Evolutionary conservation across 2,113 vertebrate species (phyloP), one percentile per base, ranked within the genome.

Genomic region (Cyphomyrus plagiostoma): DNA sequence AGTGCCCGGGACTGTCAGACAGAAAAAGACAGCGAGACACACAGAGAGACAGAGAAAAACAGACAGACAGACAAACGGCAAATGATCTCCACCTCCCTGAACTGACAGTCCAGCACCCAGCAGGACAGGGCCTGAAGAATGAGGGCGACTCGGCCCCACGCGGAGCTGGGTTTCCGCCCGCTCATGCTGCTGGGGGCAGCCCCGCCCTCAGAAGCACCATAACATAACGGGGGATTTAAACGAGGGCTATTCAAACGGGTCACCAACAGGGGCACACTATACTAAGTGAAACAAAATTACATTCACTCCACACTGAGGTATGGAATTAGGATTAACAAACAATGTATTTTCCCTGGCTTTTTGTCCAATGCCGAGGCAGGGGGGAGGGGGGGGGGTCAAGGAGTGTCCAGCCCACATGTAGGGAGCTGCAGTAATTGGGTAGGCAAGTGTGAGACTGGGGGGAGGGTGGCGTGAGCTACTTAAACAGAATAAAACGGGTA

Each of bases 221-320:
- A 17, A 19, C 26, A 52, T 50, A 87, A 53, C 48, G 50, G 50
- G 50, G 48, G 50, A 87, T 52, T 87, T 56, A 56, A 87, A 70
- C 3, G 10, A 87, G 50, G 30, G 30, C 49, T 21, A 35, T 53
- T 87, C 30, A 87, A 53, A 84, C 8, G 82, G 48, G 50, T 87
- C 50, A 56, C 50, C 50, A 56, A 87, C 50, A 87, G 10, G 23
- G 49, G 30, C n/a, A 87, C n/a, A 17, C 85, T 87, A 30, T 53
- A 15, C n/a, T 39, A 87, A 87, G 50, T 35, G 85, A 87, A 87
- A 53, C 49, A 35, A 87, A 87, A 53, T 53, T 87, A 56, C 49
- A 87, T 87, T 53, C n/a, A 87, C 26, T 52, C 26, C 50, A 56
- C 19, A 39, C 85, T 8, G n/a, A 56, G 50, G 50, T 35, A 87